Base-by-base conservation (phyloP, 2,888 invertebrate genomes). In the Carterocephalus palaemon region DNA sequence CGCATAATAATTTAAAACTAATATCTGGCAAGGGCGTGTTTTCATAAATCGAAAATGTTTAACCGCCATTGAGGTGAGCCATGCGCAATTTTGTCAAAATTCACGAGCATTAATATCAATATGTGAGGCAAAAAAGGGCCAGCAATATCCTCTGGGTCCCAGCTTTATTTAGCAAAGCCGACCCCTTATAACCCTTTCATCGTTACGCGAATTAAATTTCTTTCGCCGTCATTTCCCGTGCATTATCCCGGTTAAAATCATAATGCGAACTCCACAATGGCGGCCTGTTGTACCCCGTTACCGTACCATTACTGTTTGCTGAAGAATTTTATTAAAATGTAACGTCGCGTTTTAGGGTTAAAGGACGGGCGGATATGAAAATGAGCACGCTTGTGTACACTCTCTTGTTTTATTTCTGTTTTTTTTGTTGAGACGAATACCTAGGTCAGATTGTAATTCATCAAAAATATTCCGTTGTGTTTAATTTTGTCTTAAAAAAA, bases 181-280 rank as follows among this genome's bases (percentile, higher is more conserved):
- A 76, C 81, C 80, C 60, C 76, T 43, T 67, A 66, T 79, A 85
- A 86, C 86, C 86, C 85, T 85, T 86, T 85, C 84, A 81, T 78
- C 80, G 84, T 75, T 82, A 75, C 75, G 81, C 77, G 84, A 85
- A 85, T 86, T 85, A 84, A 85, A 86, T 85, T 85, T 86, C 85
- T 85, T 85, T 85, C 85, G 70, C 81, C 83, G 85, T 86, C 85
- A 86, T 85, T 86, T 86, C 86, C 86, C 85, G 83, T 84, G 68
- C 83, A 85, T 86, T 85, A 85, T 84, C 84, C 78, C 77, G 82
- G 83, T 74, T 82, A 78, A 77, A 82, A 84, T 83, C 82, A 84
- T 84, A 85, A 85, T 85, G 83, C 56, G 63, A 57, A 64, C 62
- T 54, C 53, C 54, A 83, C 84, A 84, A 84, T 80, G 75, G 70